Evolutionary conservation across 2,888 invertebrate species (phyloP), one percentile per base, ranked within the genome.

Genomic region (Isotomurus palustris): DNA sequence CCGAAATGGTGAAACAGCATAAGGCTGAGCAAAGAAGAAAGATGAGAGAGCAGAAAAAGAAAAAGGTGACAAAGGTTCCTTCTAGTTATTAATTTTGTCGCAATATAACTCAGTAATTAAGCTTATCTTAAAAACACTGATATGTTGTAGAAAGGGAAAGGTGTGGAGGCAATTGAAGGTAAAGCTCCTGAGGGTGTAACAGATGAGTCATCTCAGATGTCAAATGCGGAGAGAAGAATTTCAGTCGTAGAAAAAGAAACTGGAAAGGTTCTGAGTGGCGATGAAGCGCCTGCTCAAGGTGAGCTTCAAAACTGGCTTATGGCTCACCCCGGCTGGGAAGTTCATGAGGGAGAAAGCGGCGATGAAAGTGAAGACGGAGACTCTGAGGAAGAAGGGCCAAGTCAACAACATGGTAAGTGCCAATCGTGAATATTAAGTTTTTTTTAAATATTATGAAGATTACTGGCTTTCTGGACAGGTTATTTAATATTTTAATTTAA

Each of bases 251-350:
- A 72, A 55, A 71, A 59, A 36, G 61, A 68, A 27, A 68, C 70
- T 43, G 71, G 71, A 0, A 74, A 76, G 54, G 72, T 75, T 8
- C 69, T 80, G 19, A 68, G 72, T 35, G 77, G 76, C 2, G 76
- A 76, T 25, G 75, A 78, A 43, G 78, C 78, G 12, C 79, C 79
- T 10, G 71, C 75, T n/a, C 73, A 76, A 1, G 73, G 74, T 32
- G 76, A 79, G 53, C 64, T 80, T 21, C 77, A 78, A 29, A 69
- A 73, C 2, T 79, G 79, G 79, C 69, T 72, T 22, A 77, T 76
- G 19, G 72, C 74, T 51, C 77, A 80, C 72, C 78, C 78, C 3
- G 82, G 80, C 68, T 81, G 76, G 75, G 79, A 79, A 67, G 75
- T 76, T 3, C 71, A 76, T 24, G 78, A 78, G 56, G n/a, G n/a